phyloP scores from a whole-genome alignment of 2,797 vertebrate species.

The Trematomus bernacchii region DNA sequence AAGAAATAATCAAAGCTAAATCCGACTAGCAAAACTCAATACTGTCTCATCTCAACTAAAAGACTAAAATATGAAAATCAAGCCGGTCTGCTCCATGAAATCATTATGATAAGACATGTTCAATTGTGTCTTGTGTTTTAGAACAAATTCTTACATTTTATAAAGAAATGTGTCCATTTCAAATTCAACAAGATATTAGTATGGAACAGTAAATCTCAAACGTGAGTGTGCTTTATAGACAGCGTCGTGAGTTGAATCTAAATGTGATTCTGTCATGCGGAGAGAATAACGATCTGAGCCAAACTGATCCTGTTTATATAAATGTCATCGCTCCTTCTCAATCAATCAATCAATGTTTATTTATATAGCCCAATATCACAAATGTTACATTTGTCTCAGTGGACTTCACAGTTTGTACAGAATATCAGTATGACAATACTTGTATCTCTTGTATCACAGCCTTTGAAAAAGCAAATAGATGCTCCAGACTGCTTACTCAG shows the following conservation, averaged over 20 bases:
- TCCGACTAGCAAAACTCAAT: background rate
- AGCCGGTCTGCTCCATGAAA: background rate
- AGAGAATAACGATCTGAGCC: conserved; percentile 2
- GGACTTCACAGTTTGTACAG: too few species aligned
- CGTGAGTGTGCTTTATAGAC: background rate
- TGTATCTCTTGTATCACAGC: conserved; percentile 28
- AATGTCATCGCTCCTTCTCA: conserved; percentile 36
- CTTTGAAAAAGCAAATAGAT: conserved; percentile 14
- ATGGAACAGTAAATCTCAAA: conserved; percentile 1
- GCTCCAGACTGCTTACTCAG: conserved; percentile 17
- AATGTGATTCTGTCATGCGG: background rate
- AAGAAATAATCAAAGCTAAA: background rate
- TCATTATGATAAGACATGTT: background rate
- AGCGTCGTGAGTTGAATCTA: background rate
- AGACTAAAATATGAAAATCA: background rate
- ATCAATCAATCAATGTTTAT: too few species aligned
- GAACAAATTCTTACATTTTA: background rate
- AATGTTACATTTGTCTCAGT: too few species aligned
- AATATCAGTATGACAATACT: too few species aligned
- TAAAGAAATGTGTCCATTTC: background rate
- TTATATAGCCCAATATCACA: too few species aligned
- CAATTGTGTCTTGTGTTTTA: background rate
- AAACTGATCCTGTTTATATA: conserved; percentile 32
- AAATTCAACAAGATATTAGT: background rate
- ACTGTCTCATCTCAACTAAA: background rate